Evolutionary conservation across 1,140 invertebrate species (phyloP), one percentile per base, ranked within the genome.

Genomic region (Phortica variegata): DNA sequence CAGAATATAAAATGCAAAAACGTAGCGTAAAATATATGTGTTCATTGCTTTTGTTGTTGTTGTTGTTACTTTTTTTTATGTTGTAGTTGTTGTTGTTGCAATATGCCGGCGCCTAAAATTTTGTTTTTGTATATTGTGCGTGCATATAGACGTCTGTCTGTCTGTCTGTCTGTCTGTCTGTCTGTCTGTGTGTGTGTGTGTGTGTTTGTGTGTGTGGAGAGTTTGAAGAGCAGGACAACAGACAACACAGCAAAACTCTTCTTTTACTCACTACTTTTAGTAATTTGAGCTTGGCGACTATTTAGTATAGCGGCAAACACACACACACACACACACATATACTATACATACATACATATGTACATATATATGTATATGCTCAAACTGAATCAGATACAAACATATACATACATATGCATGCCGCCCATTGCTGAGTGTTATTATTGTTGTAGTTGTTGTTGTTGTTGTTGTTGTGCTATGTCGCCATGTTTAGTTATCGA

Each of bases 381-480:
- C n/a, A n/a, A n/a, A n/a, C n/a, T n/a, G n/a, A n/a, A n/a, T n/a
- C n/a, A n/a, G n/a, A n/a, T n/a, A n/a, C n/a, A n/a, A n/a, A n/a
- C n/a, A n/a, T n/a, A n/a, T n/a, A n/a, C n/a, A n/a, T n/a, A n/a
- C n/a, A n/a, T n/a, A n/a, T n/a, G n/a, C n/a, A n/a, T n/a, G n/a
- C n/a, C n/a, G n/a, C n/a, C n/a, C n/a, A n/a, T n/a, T n/a, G n/a
- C n/a, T n/a, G n/a, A n/a, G n/a, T n/a, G n/a, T n/a, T n/a, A n/a
- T n/a, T n/a, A n/a, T n/a, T n/a, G 58, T 56, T 59, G 62, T 65
- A 47, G 54, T 51, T 49, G 60, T 62, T 41, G 55, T 58, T 62
- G 54, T 65, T 62, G 61, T 63, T 62, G 52, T 54, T 33, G 49
- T 32, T 59, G 60, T 63, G 59, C n/a, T n/a, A n/a, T 29, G n/a